These are phyloP conservation scores for Leptinotarsa rubiginosa DNA, from an alignment of 2,888 invertebrate species.

Conservation along the genomic window DNA sequence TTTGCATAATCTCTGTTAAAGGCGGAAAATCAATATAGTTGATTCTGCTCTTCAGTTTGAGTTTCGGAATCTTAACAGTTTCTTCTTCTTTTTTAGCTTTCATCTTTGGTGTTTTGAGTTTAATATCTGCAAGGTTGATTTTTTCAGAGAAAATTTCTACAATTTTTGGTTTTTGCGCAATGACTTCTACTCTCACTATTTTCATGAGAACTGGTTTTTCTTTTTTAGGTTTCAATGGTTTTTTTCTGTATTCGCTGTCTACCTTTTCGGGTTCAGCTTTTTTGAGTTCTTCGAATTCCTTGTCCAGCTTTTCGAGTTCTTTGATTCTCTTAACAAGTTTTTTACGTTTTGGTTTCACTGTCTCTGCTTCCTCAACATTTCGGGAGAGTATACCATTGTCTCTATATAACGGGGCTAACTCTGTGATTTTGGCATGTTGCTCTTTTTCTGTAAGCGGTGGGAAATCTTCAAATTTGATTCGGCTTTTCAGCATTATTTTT, in stretches of 20 bases:
- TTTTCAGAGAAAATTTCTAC: constrained; percentile 67
- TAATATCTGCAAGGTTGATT: constrained; percentile 75
- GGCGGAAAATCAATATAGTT: constrained; percentile 68
- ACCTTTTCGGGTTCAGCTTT: constrained; percentile 52
- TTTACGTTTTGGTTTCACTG: constrained; percentile 58
- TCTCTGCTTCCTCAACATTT: constrained; percentile 67
- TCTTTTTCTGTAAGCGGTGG: constrained; percentile 60
- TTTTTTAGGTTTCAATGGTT: constrained; percentile 59
- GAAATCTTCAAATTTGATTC: constrained; percentile 71
- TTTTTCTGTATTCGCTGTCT: constrained; percentile 54
- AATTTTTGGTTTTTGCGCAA: constrained; percentile 72
- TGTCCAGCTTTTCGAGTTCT: constrained; percentile 57
- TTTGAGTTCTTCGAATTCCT: constrained; percentile 57
- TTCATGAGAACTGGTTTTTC: constrained; percentile 57
- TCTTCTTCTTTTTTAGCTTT: constrained; percentile 53
- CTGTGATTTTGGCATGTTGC: constrained; percentile 57
- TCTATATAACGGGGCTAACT: constrained; percentile 58
- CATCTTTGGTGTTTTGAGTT: constrained; percentile 67
- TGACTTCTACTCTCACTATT: constrained; percentile 55
- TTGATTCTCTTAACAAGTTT: constrained; percentile 60
- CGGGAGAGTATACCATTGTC: constrained; percentile 66
- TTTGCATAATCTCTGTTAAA: constrained; percentile 55
- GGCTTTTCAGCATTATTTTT: constrained; percentile 77
- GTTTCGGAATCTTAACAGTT: constrained; percentile 71
- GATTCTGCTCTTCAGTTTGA: constrained; percentile 78